Evolutionary conservation across 1,140 invertebrate genomes (phyloP).

Genomic region (Yoshiicerus persimilis): DNA sequence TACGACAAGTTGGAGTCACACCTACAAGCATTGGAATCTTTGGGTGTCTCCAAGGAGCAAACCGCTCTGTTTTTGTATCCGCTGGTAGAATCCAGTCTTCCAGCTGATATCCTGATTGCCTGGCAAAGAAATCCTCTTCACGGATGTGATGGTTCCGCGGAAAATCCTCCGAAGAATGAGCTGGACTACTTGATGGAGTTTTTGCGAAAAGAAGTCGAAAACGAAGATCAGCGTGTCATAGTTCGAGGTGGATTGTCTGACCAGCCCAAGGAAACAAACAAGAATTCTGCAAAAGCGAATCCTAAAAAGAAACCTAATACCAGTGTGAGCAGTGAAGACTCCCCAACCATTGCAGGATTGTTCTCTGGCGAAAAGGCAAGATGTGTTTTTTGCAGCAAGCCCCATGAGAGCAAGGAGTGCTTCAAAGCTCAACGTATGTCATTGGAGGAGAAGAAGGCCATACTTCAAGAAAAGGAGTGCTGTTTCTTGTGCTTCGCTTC

Average conservation of each 20-base stretch:
- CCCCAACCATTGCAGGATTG: background rate
- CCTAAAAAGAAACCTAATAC: background rate
- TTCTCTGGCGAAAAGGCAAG: background rate
- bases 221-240: conserved; percentile 48
- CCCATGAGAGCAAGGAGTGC: too few species aligned
- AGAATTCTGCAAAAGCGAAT: background rate
- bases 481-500: background rate
- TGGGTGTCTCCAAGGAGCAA: too few species aligned
- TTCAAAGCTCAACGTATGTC: background rate
- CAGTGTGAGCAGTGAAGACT: too few species aligned
- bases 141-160: background rate
- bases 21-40: too few species aligned
- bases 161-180: background rate
- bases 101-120: conserved; percentile 49
- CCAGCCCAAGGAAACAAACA: background rate
- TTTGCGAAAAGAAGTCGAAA: conserved; percentile 49
- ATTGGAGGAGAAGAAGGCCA: background rate
- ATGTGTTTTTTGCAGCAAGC: conserved; percentile 11
- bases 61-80: background rate
- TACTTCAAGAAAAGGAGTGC: background rate
- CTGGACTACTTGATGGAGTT: conserved; percentile 47
- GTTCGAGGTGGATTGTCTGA: too few species aligned
- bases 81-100: conserved; percentile 48
- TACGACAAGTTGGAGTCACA: too few species aligned
- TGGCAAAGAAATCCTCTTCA: conserved; percentile 44